Base-by-base conservation (phyloP, 2,888 invertebrate species). In the Anoplius nigerrimus region DNA sequence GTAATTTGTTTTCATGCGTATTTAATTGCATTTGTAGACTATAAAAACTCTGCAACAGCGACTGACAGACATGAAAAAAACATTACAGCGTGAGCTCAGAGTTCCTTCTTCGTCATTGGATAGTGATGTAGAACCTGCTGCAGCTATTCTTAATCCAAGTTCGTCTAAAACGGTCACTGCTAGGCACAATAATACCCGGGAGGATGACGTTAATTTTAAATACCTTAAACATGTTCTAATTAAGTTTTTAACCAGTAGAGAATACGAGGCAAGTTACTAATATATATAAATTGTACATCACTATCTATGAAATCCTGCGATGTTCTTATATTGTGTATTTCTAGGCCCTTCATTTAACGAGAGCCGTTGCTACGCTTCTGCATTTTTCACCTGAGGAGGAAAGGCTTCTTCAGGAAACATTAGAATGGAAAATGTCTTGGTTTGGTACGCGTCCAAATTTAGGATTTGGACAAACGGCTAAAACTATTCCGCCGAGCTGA, bases 151-250 rank as follows among this genome's bases (percentile, higher is more conserved):
- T 60, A 92, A 91, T 72, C 93, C 93, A 74, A 91, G 92, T 89
- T 90, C 90, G 78, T 89, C 89, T 6, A 90, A 90, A 63, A 90
- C 90, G 0, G 88, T 89, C 76, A 86, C 87, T 82, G 87, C 89
- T 74, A 89, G 88, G 53, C 84, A 85, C 57, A 86, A 80, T 52
- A 89, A 86, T 60, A 71, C 81, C 13, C 85, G 84, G 72, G 91
- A 91, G 80, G 92, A 93, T 69, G 94, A 95, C 82, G 93, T 95
- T 56, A 95, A 95, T 89, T 94, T 95, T 85, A 93, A 93, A 87
- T 98, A 98, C 88, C 91, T 98, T 66, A 97, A 97, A 86, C 97
- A 98, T 90, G 98, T 98, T 74, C 93, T 98, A 72, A 94, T 98
- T 2, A 96, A 97, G 86, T 98, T 98, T 89, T 91, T 98, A 82